A percentile compares a stretch with the other conserved stretches of the same genome.
Conservation (phyloP, 2,113 vertebrate genomes). For the Mungos mungo region DNA sequence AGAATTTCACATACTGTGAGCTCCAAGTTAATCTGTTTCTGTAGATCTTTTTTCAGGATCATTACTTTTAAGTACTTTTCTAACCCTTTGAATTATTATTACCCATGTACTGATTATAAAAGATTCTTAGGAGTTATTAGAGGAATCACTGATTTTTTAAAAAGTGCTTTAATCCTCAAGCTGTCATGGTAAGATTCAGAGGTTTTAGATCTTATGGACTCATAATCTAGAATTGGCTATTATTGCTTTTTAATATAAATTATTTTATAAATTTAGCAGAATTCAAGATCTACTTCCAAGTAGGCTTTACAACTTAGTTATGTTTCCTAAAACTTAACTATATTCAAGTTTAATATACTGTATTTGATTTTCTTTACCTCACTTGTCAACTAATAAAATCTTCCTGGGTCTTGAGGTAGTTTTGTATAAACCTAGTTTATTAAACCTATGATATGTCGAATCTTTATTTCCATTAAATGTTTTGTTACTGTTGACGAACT, state of each 20-base stretch:
- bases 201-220: conserved; percentile 32
- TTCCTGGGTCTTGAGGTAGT: neutral
- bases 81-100: conserved; percentile 45
- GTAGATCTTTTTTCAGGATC: conserved; percentile 34
- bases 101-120: conserved; percentile 40
- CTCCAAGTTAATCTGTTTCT: conserved; percentile 37
- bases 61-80: conserved; percentile 54
- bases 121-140: conserved; percentile 35
- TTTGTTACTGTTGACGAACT: conserved; percentile 50
- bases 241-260: conserved; percentile 41
- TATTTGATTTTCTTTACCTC: conserved; percentile 26
- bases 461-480: neutral
- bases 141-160: conserved; percentile 27
- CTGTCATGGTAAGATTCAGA: neutral
- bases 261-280: conserved; percentile 53
- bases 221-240: conserved; percentile 9
- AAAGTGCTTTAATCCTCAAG: conserved; percentile 50
- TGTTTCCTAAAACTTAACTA: conserved; percentile 27
- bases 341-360: conserved; percentile 18
- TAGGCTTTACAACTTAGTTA: conserved; percentile 10
- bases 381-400: neutral
- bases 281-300: conserved; percentile 41
- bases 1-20: conserved; percentile 26
- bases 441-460: conserved; percentile 48
- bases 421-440: conserved; percentile 42